phyloP scores from a whole-genome alignment of 2,113 vertebrate species.

The Phylloscopus trochiloides region DNA sequence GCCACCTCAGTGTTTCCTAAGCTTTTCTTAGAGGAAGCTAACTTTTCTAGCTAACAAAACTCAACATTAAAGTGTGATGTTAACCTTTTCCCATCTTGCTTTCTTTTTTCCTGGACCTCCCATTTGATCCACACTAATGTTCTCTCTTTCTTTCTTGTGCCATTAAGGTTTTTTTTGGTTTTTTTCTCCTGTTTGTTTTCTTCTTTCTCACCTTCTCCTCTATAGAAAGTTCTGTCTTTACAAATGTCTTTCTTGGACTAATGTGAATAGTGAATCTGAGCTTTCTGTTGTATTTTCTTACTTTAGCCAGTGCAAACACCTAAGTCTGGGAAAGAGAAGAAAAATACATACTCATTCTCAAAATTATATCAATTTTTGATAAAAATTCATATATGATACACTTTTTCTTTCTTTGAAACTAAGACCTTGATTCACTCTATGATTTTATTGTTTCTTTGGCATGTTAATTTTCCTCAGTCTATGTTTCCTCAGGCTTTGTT shows the following conservation, averaged over 20 bases:
- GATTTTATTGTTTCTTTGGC: background rate
- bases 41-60: background rate
- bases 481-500: background rate
- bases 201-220: background rate
- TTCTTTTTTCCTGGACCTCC: background rate
- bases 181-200: background rate
- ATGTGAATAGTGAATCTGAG: background rate
- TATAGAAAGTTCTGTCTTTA: background rate
- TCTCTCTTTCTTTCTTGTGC: background rate
- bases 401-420: background rate
- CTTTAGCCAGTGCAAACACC: background rate
- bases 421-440: background rate
- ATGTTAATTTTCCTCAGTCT: background rate
- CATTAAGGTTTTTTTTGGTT: fast-evolving
- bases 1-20: background rate
- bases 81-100: background rate
- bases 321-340: background rate
- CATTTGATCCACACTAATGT: background rate
- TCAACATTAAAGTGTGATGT: background rate
- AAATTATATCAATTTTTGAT: background rate
- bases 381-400: background rate
- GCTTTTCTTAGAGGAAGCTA: background rate
- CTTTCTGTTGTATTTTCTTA: background rate
- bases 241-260: background rate
- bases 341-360: background rate